Evolutionary conservation across 2,797 vertebrate species (phyloP), one percentile per base, ranked within the genome.

Genomic region (Allobates femoralis): DNA sequence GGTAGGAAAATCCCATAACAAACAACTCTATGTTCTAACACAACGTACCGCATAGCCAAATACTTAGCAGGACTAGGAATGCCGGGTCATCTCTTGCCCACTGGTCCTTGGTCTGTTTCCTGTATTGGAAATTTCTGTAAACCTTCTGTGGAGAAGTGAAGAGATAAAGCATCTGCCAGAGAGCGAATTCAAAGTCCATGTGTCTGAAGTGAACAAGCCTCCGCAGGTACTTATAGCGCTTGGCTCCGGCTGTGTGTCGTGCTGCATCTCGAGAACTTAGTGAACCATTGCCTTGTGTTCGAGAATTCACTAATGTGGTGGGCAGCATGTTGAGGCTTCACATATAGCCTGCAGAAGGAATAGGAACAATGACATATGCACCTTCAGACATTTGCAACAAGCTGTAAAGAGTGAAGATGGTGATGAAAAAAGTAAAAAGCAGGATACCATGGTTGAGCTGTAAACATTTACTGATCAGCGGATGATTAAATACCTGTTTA

Each of bases 101-200:
- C 85, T 99, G 98, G 92, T 99, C 98, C 91, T 99, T 99, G 0
- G 98, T 99, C 93, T 99, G 98, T 90, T 99, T 99, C 80, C 98
- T 95, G 92, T 99, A 99, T 91, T 99, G 98, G 76, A 99, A 99
- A 92, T 99, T 99, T 86, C 98, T 96, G 87, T 99, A 99, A n/a
- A 99, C 98, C 87, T 95, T 96, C 94, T 99, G 98, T 0, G 98
- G 98, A 0, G 98, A 99, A 0, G 97, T 99, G 73, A 99, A 98
- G 30, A 99, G 94, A 91, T 99, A 99, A 5, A 99, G 94, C 98
- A 99, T 99, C 93, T 99, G 98, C 98, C 98, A 99, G 2, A 96
- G 16, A 0, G 98, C 98, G 15, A 99, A 99, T 60, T 99, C 98
- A 81, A 99, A 99, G 93, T 99, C 98, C 98, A 99, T 99, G 90